Evolutionary conservation across 2,113 vertebrate genomes (phyloP).

Genomic region (Cichladusa arquata): DNA sequence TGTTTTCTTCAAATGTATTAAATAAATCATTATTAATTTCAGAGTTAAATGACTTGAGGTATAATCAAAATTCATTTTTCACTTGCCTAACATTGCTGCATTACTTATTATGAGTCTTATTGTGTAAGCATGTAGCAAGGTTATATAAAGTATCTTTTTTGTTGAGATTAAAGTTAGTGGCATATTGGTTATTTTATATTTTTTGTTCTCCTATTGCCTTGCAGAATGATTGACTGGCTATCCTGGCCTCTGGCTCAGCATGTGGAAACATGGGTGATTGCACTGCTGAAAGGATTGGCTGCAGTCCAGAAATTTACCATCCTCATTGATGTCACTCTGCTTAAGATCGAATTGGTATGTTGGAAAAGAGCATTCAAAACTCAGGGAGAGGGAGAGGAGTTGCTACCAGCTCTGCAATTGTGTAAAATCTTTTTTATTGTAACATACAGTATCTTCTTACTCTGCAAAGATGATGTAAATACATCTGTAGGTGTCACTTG

Average conservation of each 20-base stretch:
- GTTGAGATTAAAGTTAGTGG: not conserved
- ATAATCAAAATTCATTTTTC: not conserved
- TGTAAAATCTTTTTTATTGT: not conserved
- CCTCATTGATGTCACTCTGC: slow-evolving; percentile 95
- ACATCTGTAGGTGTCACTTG: not conserved
- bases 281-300: slow-evolving; percentile 92
- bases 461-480: not conserved
- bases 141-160: not conserved
- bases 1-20: not conserved
- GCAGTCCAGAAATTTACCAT: slow-evolving; percentile 99
- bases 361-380: not conserved
- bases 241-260: slow-evolving; percentile 97
- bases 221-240: slow-evolving; percentile 98
- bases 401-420: not conserved
- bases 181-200: accelerated
- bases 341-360: slow-evolving; percentile 96
- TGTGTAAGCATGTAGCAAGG: not conserved
- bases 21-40: not conserved
- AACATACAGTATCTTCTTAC: accelerated
- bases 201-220: slow-evolving; percentile 16
- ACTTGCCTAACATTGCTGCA: not conserved
- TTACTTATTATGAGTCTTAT: not conserved
- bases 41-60: not conserved
- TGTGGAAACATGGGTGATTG: slow-evolving; percentile 95
- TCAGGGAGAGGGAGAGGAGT: not conserved